Evolutionary conservation across 2,113 vertebrate genomes (phyloP).

Genomic region (Zosterops japonicus): DNA sequence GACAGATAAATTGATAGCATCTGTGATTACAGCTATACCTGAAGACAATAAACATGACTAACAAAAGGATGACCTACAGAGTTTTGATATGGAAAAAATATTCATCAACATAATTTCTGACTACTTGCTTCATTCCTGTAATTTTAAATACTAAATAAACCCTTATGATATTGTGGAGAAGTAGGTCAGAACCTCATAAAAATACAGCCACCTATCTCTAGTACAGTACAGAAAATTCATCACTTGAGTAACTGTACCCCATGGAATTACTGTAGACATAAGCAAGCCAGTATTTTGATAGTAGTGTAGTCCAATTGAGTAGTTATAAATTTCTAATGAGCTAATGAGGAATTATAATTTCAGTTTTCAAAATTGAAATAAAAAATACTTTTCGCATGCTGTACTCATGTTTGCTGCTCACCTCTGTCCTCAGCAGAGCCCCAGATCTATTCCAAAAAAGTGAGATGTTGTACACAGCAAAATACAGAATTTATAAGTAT

Average conservation of each 20-base stretch:
- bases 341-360: background rate
- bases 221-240: background rate
- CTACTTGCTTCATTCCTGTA: background rate
- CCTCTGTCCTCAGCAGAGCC: background rate
- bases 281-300: background rate
- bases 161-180: background rate
- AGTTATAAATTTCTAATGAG: background rate
- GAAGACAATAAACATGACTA: background rate
- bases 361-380: background rate
- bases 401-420: background rate
- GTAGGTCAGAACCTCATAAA: background rate
- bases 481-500: background rate
- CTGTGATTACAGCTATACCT: background rate
- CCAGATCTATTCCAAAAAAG: background rate
- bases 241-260: background rate
- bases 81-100: background rate
- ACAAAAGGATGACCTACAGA: background rate
- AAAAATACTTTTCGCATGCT: background rate
- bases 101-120: background rate
- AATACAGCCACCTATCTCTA: background rate
- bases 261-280: background rate
- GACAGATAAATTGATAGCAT: background rate
- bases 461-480: background rate
- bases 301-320: background rate
- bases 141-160: background rate